phyloP scores from a whole-genome alignment of 2,797 vertebrate species.

The Notoglanidium macrostoma region DNA sequence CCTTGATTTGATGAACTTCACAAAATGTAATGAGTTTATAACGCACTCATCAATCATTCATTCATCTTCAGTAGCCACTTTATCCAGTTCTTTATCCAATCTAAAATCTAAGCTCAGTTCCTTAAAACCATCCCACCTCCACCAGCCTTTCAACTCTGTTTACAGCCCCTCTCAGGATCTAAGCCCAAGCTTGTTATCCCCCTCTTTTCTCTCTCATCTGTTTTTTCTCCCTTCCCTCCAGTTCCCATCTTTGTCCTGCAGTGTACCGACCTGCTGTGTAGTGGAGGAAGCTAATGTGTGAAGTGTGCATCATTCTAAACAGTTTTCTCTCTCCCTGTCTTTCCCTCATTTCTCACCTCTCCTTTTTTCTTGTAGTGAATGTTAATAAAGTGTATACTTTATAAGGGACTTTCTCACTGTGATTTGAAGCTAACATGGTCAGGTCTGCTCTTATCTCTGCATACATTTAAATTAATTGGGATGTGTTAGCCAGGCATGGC shows the following conservation, averaged over 20 bases:
- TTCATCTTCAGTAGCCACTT: neutral
- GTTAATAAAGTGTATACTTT: conserved; percentile 57
- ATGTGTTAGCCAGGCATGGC: conserved; percentile 62
- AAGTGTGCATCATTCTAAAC: conserved; percentile 33
- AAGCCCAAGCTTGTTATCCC: conserved; percentile 12
- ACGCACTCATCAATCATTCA: neutral
- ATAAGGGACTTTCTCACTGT: conserved; percentile 39
- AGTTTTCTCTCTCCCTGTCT: neutral
- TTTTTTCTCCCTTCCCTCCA: conserved; percentile 36
- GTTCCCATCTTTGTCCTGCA: conserved; percentile 1
- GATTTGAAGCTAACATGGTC: conserved; percentile 60
- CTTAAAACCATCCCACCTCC: neutral
- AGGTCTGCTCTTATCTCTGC: conserved; percentile 64
- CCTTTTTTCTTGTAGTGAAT: conserved; percentile 35
- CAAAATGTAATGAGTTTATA: neutral
- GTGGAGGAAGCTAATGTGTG: conserved; percentile 32
- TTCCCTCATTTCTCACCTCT: conserved; percentile 25
- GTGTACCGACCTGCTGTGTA: conserved; percentile 28
- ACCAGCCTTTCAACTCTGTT: neutral
- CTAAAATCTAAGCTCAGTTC: neutral
- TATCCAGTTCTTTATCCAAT: neutral
- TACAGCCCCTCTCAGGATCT: neutral
- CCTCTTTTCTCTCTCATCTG: conserved; percentile 35
- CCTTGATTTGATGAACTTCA: neutral
- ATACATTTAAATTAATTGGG: conserved; percentile 76